phyloP scores from a whole-genome alignment of 1,140 invertebrate species.

The Globodera ellingtonae region DNA sequence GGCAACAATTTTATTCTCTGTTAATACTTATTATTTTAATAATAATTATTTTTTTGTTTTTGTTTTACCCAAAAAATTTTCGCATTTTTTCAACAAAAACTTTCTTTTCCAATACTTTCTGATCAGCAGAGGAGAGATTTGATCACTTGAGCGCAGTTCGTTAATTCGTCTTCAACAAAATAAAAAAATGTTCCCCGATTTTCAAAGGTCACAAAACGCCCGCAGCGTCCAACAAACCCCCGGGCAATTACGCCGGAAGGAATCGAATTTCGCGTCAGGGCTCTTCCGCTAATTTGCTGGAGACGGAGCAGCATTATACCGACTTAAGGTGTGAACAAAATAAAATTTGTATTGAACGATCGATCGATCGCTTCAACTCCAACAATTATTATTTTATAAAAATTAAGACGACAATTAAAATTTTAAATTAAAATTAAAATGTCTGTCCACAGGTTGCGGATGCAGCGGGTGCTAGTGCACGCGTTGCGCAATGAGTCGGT shows the following conservation, averaged over 20 bases:
- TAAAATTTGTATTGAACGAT: neutral
- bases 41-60: neutral
- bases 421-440: neutral
- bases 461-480: constrained; percentile 83
- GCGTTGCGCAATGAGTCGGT: constrained; percentile 83
- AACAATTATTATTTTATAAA: too few relatives aligned
- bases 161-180: too few relatives aligned
- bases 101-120: too few relatives aligned
- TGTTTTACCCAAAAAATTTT: too few relatives aligned
- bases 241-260: constrained; percentile 1
- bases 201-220: constrained; percentile 9
- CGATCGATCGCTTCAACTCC: too few relatives aligned
- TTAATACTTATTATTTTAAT: constrained; percentile 11
- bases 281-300: constrained; percentile 35
- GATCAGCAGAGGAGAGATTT: too few relatives aligned
- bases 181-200: neutral
- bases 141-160: too few relatives aligned
- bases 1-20: constrained; percentile 40
- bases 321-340: constrained; percentile 72
- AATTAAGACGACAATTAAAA: too few relatives aligned
- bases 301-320: constrained; percentile 71
- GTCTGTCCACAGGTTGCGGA: constrained; percentile 67
- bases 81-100: too few relatives aligned
- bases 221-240: neutral
- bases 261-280: constrained; percentile 9